These are phyloP conservation scores for Drosophila serrata DNA, from an alignment of 1,140 invertebrate species.

Conservation along the genomic window DNA sequence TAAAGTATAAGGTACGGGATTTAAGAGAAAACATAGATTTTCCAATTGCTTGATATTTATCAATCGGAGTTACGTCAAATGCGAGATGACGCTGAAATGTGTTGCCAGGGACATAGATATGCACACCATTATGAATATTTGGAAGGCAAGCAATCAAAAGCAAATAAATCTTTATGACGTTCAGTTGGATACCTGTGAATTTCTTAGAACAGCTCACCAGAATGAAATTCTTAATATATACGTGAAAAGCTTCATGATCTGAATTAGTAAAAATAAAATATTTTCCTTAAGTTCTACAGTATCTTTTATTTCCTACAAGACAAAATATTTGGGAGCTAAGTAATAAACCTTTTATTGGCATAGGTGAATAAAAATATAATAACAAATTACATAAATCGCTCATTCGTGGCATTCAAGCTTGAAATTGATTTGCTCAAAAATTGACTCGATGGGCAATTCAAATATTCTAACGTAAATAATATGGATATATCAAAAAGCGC, in stretches of 20 bases:
- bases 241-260: conserved; percentile 33
- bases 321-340: no score
- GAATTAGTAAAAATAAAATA: neutral
- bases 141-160: conserved; percentile 14
- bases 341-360: no score
- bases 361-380: neutral
- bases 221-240: conserved; percentile 48
- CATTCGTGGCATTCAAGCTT: neutral
- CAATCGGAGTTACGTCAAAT: conserved; percentile 29
- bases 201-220: conserved; percentile 33
- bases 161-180: conserved; percentile 38
- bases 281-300: neutral
- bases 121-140: conserved; percentile 37
- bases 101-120: conserved; percentile 19
- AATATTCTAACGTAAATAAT: neutral
- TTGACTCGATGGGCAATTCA: neutral
- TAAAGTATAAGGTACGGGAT: conserved; percentile 12
- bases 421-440: neutral
- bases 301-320: no score
- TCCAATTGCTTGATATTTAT: conserved; percentile 2
- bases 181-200: conserved; percentile 39
- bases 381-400: rapidly evolving
- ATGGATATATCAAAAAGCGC: neutral
- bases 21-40: conserved; percentile 21
- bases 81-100: conserved; percentile 14